Evolutionary conservation across 2,113 vertebrate genomes (phyloP).

Genomic region (Pristiophorus japonicus): DNA sequence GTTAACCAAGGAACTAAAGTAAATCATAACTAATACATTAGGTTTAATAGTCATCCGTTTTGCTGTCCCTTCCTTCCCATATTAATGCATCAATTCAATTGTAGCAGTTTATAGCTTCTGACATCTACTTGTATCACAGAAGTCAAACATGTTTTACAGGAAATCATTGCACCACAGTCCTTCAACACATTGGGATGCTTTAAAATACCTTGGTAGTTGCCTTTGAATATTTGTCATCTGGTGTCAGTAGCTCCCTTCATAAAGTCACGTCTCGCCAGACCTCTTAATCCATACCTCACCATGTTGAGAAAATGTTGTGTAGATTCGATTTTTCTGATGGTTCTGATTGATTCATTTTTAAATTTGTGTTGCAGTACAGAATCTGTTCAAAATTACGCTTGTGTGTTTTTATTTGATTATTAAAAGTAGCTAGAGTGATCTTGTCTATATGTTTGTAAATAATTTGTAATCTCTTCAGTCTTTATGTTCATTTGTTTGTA

Average conservation of each 20-base stretch:
- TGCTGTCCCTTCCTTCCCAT: neutral
- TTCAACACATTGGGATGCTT: neutral
- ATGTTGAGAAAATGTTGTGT: constrained; percentile 30
- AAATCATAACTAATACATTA: neutral
- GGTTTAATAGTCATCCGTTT: neutral
- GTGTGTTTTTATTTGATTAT: neutral
- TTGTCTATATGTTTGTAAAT: neutral
- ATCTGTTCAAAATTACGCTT: constrained; percentile 3
- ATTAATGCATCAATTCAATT: neutral
- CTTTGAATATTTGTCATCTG: neutral
- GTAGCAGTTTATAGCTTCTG: neutral
- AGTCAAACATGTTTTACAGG: neutral
- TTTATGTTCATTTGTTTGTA: constrained; percentile 5
- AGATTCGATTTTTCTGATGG: constrained; percentile 5
- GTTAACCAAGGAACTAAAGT: neutral
- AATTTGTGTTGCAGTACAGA: neutral
- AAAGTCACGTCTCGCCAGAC: neutral
- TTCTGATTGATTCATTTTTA: constrained; percentile 8
- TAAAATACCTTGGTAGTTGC: neutral
- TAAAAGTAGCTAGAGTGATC: neutral
- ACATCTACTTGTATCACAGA: neutral
- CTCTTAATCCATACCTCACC: neutral
- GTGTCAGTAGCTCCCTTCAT: no score
- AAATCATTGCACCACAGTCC: neutral
- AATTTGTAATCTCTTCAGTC: constrained; percentile 33